Evolutionary conservation across 2,113 vertebrate species (phyloP).

Genomic region (Hydrochoerus hydrochaeris): DNA sequence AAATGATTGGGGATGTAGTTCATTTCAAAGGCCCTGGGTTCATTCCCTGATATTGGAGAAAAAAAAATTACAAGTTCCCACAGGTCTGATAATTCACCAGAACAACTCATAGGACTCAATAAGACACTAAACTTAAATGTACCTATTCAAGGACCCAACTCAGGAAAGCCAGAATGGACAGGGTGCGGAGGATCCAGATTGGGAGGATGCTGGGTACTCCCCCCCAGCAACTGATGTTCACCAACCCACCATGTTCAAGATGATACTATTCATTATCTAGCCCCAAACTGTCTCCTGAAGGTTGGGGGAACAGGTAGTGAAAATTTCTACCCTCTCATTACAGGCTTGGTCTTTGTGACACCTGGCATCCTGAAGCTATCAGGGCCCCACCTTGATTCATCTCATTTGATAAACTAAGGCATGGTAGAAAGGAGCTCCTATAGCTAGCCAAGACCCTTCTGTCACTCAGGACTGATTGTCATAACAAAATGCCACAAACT

Average conservation of each 20-base stretch:
- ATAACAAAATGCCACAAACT: neutral
- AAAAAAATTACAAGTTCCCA: neutral
- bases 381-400: neutral
- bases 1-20: neutral
- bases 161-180: neutral
- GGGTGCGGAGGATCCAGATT: rapidly evolving
- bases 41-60: neutral
- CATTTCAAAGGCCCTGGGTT: neutral
- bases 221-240: neutral
- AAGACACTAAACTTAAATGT: neutral
- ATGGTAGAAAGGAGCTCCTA: neutral
- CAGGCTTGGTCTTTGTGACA: neutral
- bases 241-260: neutral
- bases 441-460: too few relatives aligned
- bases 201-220: rapidly evolving
- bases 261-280: neutral
- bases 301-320: neutral
- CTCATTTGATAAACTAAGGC: neutral
- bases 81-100: neutral
- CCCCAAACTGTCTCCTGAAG: neutral
- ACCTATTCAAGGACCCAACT: neutral
- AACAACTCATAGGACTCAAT: neutral
- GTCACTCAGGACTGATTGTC: neutral
- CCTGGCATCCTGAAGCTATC: neutral
- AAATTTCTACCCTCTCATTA: neutral